Percentiles rank a stretch among this genome's conserved stretches.
Evolutionary conservation across 2,797 vertebrate genomes (phyloP).

Genomic region (Enteromius mattozi): DNA sequence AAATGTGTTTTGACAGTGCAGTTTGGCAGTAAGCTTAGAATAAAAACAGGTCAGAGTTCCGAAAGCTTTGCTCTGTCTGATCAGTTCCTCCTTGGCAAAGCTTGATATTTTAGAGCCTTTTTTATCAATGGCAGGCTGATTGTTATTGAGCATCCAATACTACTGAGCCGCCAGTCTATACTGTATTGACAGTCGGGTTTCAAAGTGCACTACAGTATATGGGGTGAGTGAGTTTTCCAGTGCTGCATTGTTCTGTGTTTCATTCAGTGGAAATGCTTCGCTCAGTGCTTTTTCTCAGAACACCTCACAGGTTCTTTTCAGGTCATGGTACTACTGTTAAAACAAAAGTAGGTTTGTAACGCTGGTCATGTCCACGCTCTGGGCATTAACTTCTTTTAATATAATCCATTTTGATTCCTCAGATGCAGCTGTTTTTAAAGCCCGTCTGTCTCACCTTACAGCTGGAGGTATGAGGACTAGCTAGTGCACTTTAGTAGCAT

Average conservation of each 20-base stretch:
- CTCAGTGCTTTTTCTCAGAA: conserved; percentile 28
- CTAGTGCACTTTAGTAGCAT: not conserved
- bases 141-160: not conserved
- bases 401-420: conserved; percentile 5
- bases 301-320: conserved; percentile 7
- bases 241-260: not conserved
- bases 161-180: not conserved
- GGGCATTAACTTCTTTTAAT: not conserved
- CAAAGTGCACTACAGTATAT: not conserved
- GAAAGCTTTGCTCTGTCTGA: not conserved
- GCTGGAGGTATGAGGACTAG: conserved; percentile 30
- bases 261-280: conserved; percentile 27
- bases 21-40: not conserved
- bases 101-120: not conserved
- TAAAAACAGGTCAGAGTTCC: not conserved
- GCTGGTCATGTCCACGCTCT: not conserved
- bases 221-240: conserved; percentile 13
- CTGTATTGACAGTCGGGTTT: not conserved
- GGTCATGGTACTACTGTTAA: not conserved
- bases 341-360: not conserved
- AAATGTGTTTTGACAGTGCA: not conserved
- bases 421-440: conserved; percentile 32
- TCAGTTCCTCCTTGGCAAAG: not conserved
- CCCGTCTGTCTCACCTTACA: not conserved
- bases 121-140: not conserved